Base-by-base conservation (phyloP, 2,797 vertebrate genomes). In the Cephalopachus bancanus region DNA sequence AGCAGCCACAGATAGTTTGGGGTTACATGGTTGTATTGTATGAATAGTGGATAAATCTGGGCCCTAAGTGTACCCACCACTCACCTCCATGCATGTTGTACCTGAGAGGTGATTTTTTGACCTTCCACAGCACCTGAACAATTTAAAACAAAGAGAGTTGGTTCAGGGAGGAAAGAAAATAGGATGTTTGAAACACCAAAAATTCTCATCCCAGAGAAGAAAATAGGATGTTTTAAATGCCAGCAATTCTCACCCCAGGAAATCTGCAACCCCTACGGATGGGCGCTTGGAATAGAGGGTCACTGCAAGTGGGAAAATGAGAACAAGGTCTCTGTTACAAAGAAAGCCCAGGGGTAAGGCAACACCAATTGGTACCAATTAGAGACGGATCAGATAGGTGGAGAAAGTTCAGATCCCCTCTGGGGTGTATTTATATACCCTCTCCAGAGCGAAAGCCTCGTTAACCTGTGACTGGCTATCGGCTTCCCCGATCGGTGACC, bases 301-400 rank as follows among this genome's bases (percentile, higher is more conserved):
- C 84, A 51, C 51, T 1, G 16, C 2, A 51, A 92, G 20, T 8
- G 72, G 89, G 90, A 90, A 94, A 62, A 72, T 55, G 85, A 96
- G 87, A 93, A 71, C 59, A 57, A 64, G 3, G 0, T 22, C 84
- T 28, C 26, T 44, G 1, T 88, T 95, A 9, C 78, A 97, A 97
- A 97, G 93, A 91, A 92, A 97, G 97, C 49, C 37, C 1, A 92
- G 92, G 96, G 94, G 91, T 65, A 85, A 96, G 76, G 94, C 93
- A 72, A 94, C 19, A 92, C 95, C 96, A 97, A 98, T 97, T 97
- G 97, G 97, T 89, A 96, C 33, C 67, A 97, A 97, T 97, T 95
- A 97, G 89, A 94, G 91, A 90, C 44, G 88, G 97, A 95, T 96
- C 76, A 59, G 78, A 5, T 79, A 17, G 86, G 72, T 4, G 84